A percentile compares a stretch with the other conserved stretches of the same genome.
Evolutionary conservation across 2,113 vertebrate genomes (phyloP).

Genomic region (Himantopus leucocephalus): DNA sequence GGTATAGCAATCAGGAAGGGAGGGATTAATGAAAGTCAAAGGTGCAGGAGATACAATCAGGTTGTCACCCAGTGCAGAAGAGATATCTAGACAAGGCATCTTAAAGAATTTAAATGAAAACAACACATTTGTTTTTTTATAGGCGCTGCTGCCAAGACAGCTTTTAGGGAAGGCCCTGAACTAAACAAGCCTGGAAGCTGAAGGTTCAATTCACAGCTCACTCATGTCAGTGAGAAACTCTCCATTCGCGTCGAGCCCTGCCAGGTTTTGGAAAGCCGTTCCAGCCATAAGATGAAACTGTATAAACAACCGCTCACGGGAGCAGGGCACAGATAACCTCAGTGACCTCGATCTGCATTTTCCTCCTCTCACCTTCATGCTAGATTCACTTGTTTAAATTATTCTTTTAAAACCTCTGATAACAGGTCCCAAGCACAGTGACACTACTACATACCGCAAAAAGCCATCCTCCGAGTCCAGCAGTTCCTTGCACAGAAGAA

Average conservation of each 20-base stretch:
- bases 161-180: not conserved
- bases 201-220: not conserved
- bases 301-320: not conserved
- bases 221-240: not conserved
- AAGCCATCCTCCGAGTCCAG: not conserved
- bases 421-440: not conserved
- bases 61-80: not conserved
- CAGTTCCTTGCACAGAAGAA: not conserved
- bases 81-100: constrained; percentile 36
- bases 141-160: not conserved
- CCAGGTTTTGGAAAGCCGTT: not conserved
- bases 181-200: not conserved
- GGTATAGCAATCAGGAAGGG: constrained; percentile 42
- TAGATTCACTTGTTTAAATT: not conserved
- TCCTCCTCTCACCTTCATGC: not conserved
- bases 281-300: not conserved
- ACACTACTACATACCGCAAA: not conserved
- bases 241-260: not conserved
- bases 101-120: constrained; percentile 44
- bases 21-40: constrained; percentile 56
- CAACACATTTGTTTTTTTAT: not conserved
- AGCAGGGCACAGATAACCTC: not conserved
- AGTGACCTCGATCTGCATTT: not conserved
- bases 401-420: not conserved
- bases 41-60: constrained; percentile 24